Evolutionary conservation across 2,888 invertebrate genomes (phyloP).

Genomic region (Chydorus sphaericus): DNA sequence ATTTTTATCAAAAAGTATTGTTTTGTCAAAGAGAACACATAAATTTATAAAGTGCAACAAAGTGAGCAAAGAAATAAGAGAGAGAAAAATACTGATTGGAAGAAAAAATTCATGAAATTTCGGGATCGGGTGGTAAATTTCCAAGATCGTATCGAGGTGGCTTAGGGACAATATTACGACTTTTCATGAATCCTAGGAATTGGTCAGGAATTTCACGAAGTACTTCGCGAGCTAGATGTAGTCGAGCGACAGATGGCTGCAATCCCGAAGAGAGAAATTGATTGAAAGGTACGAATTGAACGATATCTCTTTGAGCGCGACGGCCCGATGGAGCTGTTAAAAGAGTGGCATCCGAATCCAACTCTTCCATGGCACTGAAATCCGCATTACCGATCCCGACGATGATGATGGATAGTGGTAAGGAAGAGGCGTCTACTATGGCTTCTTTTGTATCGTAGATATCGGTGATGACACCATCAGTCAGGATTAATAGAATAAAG

Average conservation of each 20-base stretch:
- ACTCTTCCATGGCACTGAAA: slow-evolving; percentile 42
- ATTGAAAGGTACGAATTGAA: slow-evolving; percentile 36
- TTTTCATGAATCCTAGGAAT: slow-evolving; percentile 33
- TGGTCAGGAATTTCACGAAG: slow-evolving; percentile 41
- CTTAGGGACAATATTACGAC: slow-evolving; percentile 32
- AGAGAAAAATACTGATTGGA: neutral
- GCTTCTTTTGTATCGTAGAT: slow-evolving; percentile 27
- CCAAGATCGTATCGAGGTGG: slow-evolving; percentile 24
- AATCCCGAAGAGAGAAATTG: slow-evolving; percentile 20
- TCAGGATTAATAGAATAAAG: slow-evolving; percentile 38
- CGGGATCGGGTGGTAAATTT: slow-evolving; percentile 26
- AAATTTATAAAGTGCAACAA: neutral
- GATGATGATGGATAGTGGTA: slow-evolving; percentile 40
- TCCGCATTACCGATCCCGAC: slow-evolving; percentile 44
- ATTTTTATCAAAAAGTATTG: neutral
- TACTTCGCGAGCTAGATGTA: slow-evolving; percentile 39
- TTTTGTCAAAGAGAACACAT: neutral
- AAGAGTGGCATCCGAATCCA: slow-evolving; percentile 39
- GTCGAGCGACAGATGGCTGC: slow-evolving; percentile 25
- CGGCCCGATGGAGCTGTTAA: slow-evolving; percentile 28
- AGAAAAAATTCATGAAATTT: slow-evolving; percentile 10
- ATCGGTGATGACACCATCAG: slow-evolving; percentile 37
- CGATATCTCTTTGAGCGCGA: slow-evolving; percentile 40
- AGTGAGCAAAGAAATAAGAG: no score
- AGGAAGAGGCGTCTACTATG: slow-evolving; percentile 30